Base-by-base conservation (phyloP, 2,113 vertebrate genomes). In the Percopsis transmontana region DNA sequence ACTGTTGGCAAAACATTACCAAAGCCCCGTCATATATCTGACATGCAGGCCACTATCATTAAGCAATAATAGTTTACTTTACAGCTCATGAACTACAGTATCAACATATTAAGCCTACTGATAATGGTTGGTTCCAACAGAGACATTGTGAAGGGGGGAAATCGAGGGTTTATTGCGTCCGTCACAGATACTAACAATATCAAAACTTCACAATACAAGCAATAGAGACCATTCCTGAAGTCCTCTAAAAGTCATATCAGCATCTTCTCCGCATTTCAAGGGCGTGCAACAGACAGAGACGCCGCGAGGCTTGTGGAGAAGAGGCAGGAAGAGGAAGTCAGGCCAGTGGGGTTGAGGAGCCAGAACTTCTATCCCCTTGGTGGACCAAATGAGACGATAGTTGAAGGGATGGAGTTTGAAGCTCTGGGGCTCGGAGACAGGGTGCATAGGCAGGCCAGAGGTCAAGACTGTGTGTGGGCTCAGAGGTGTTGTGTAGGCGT, bases 61-160 rank as follows among this genome's bases (percentile, higher is more conserved):
- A 93, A 90, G 86, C 89, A 87, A 90, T 91, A 92, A 91, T 91
- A 91, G 90, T 93, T 91, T 91, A 87, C 89, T 90, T 91, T 90
- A 90, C 90, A 91, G 91, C 90, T 91, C 89, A 91, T 92, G 86
- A 88, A 91, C 90, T 91, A 81, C 86, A 89, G 85, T 88, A 89
- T 87, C 88, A 91, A 91, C 89, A 91, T 91, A 91, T 92, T 89
- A 91, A 84, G 86, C 75, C 76, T 77, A 74, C 75, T 84, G 87
- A 86, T 90, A 74, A 82, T 51, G 74, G 66, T 82, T 61, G 65
- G 83, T 80, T 77, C 77, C 83, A 80, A 79, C 79, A 44, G 44
- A 63, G 64, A 80, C 72, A 72, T 54, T 69, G 77, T 61, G 62
- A 73, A 5, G 27, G 58, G 13, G 24, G 18, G 20, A 53, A 64